Evolutionary conservation across 2,888 invertebrate genomes (phyloP), one percentile per base, ranked within the genome.

Genomic region (Podotricha telesiphe): DNA sequence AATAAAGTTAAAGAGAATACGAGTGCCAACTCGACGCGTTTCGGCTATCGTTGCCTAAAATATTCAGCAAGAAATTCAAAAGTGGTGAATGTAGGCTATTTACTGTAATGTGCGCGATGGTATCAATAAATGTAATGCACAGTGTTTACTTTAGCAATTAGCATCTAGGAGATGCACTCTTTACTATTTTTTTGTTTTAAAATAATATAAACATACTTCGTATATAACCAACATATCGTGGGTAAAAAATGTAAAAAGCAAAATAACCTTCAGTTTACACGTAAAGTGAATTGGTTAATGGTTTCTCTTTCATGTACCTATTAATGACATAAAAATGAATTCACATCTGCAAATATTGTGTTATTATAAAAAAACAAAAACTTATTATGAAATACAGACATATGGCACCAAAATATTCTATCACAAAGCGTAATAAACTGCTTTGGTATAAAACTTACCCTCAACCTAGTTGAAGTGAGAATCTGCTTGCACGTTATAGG

Each of bases 401-500:
- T 28, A 28, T 28, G 6, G 28, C 28, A 28, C 28, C 37, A 37
- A 37, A 37, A 6, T 6, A 42, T 8, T 37, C 8, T 11, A 42
- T 42, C 42, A 42, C 4, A 13, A 13, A 42, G 13, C 13, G 11
- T 13, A 42, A 1, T 50, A 20, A 59, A 64, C 58, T 45, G 15
- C 28, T 22, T 37, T 20, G 15, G 47, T 13, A 8, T 13, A 13
- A 10, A 45, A 91, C 95, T 95, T 91, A 96, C 95, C 92, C 96
- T 94, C 62, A 98, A 93, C 79, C 96, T 94, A 47, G 94, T 94
- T 10, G 96, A 95, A 0, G 97, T 97, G 71, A 97, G 93, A 76
- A 97, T 96, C 81, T 96, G 96, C 82, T 97, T 96, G 84, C 97
- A 97, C 47, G 96, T 96, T 76, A 97, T 96, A 34, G 96, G 97